A percentile compares a stretch with the other conserved stretches of the same genome.
Conservation (phyloP, 2,113 vertebrate genomes). For the Donacobius atricapilla region DNA sequence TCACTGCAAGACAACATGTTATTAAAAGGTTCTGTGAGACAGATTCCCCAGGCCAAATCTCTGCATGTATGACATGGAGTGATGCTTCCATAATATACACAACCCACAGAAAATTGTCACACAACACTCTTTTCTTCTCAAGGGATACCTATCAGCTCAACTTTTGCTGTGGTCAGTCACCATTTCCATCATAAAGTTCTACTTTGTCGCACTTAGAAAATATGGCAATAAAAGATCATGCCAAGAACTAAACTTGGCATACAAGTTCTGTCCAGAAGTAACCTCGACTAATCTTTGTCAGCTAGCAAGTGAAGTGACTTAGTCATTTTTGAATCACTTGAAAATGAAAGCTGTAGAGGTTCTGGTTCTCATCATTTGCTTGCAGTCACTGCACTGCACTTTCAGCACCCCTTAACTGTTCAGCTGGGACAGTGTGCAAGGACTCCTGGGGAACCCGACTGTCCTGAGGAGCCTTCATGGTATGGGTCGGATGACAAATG, state of each 20-base stretch:
- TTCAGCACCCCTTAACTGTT: neutral
- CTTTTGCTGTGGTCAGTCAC: conserved; percentile 11
- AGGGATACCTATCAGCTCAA: neutral
- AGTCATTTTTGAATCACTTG: neutral
- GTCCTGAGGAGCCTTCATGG: neutral
- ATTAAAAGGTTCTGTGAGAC: neutral
- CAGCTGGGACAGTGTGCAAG: neutral
- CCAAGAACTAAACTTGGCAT: conserved; percentile 47
- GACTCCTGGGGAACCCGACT: neutral
- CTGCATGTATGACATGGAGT: neutral
- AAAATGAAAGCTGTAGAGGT: neutral
- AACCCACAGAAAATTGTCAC: neutral
- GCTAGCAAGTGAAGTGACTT: neutral
- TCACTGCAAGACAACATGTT: neutral
- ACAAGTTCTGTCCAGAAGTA: conserved; percentile 19
- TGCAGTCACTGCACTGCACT: neutral
- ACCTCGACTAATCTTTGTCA: conserved; percentile 20
- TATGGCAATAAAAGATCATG: neutral
- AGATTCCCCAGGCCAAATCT: neutral
- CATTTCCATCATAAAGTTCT: conserved; percentile 24
- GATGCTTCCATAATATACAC: neutral
- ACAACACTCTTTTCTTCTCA: neutral
- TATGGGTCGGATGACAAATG: rapidly evolving
- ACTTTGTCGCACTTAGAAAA: conserved; percentile 5
- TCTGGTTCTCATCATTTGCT: conserved; percentile 1